These are phyloP conservation scores for Drosophila yooni DNA, from an alignment of 2,888 invertebrate genomes.

Conservation along the genomic window DNA sequence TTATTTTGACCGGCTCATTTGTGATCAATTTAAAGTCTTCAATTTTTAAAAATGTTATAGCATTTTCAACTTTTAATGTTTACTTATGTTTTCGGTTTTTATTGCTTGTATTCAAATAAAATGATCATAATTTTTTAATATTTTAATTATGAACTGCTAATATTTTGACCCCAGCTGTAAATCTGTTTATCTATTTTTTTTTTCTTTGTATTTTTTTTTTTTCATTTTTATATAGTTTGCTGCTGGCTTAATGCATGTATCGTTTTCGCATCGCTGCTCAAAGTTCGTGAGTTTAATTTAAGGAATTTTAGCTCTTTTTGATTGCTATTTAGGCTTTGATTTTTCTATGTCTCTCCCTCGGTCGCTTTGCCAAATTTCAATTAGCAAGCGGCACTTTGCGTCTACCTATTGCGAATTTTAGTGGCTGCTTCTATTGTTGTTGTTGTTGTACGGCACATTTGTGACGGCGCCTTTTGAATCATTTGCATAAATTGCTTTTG, in stretches of 20 bases:
- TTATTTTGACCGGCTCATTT: background rate
- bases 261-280: conserved; percentile 79
- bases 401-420: conserved; percentile 35
- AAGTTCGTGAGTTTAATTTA: conserved; percentile 83
- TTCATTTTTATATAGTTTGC: conserved; percentile 31
- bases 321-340: conserved; percentile 79
- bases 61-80: too few relatives aligned
- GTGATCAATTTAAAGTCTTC: background rate
- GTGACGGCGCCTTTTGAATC: conserved; percentile 75
- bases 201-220: conserved; percentile 26
- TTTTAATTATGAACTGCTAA: background rate
- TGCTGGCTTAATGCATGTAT: conserved; percentile 78
- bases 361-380: conserved; percentile 64
- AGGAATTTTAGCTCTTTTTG: conserved; percentile 78
- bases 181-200: conserved; percentile 51
- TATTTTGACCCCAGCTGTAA: conserved; percentile 3
- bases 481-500: conserved; percentile 79
- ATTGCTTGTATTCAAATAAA: background rate
- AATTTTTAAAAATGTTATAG: background rate
- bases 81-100: background rate
- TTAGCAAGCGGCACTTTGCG: conserved; percentile 80
- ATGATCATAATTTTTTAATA: background rate
- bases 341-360: conserved; percentile 44
- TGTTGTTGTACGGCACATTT: conserved; percentile 51
- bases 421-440: conserved; percentile 22